Evolutionary conservation across 2,113 vertebrate genomes (phyloP), one percentile per base, ranked within the genome.

Genomic region (Carassius carassius): DNA sequence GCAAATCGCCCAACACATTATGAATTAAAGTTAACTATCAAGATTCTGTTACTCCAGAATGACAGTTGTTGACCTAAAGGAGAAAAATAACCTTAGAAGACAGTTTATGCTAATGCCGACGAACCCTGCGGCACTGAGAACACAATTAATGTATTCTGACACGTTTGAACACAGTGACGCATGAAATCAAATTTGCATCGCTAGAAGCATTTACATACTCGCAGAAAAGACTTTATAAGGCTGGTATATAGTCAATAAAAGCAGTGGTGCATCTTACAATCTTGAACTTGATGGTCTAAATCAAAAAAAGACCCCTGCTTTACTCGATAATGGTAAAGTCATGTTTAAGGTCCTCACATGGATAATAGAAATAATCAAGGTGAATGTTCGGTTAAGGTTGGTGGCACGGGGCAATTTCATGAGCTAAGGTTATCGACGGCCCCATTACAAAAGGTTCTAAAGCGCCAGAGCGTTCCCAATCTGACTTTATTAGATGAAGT

Each of bases 391-490:
- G 21, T 63, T 54, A 63, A 47, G 56, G 56, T 73, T 41, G 56
- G 21, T 25, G 44, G 49, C 32, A 25, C 4, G 25, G 41, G 49
- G 25, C 19, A 19, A 63, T 81, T 13, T 37, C 41, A 4, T 4
- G 35, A 21, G 49, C 78, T 32, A 35, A 63, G 54, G 13, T 56
- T 82, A 78, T 58, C 41, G 67, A 82, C 16, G 37, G 29, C 35
- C 44, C 23, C 29, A 65, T 79, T 67, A 58, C 19, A 60, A 5
- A 78, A 58, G 14, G 5, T 54, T 79, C 70, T 56, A 78, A 79
- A 58, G 37, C 25, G n/a, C 29, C 23, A 23, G 70, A 82, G 41
- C 35, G 13, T 65, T 83, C 32, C 37, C 73, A 65, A 32, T 88
- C 44, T 17, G 5, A 41, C 47, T 54, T 16, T 56, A 77, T 47